Conservation (phyloP, 2,888 invertebrate species). For the Heteromyza rotundicornis region DNA sequence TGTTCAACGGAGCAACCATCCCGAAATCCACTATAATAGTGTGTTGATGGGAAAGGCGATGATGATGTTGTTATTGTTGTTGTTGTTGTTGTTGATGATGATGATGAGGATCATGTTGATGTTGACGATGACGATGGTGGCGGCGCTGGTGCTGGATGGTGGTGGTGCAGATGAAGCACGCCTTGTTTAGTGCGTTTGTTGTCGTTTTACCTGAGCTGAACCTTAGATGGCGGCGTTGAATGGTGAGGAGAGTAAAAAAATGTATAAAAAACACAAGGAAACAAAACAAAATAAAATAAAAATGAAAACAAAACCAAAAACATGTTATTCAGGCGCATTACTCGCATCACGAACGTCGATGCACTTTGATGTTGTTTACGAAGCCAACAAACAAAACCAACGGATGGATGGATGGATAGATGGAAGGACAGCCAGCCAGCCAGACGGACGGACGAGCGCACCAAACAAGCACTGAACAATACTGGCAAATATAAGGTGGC, state of each 20-base stretch:
- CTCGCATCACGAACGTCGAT: not conserved
- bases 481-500: not conserved
- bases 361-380: constrained; percentile 4
- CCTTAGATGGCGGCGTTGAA: not conserved
- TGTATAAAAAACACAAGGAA: not conserved
- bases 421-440: not conserved
- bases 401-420: not conserved
- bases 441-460: not conserved
- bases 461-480: too few relatives aligned
- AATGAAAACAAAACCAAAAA: not conserved
- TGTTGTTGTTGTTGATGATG: not conserved
- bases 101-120: not conserved
- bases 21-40: not conserved
- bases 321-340: not conserved
- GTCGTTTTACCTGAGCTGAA: not conserved
- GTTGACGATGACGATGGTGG: not conserved
- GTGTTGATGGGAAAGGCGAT: too few relatives aligned
- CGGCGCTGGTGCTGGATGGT: not conserved
- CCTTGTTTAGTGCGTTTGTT: not conserved
- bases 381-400: not conserved
- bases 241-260: not conserved
- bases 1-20: not conserved
- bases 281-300: not conserved
- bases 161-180: not conserved
- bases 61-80: not conserved